phyloP scores from a whole-genome alignment of 2,797 vertebrate species.

The Lophura swinhoii region DNA sequence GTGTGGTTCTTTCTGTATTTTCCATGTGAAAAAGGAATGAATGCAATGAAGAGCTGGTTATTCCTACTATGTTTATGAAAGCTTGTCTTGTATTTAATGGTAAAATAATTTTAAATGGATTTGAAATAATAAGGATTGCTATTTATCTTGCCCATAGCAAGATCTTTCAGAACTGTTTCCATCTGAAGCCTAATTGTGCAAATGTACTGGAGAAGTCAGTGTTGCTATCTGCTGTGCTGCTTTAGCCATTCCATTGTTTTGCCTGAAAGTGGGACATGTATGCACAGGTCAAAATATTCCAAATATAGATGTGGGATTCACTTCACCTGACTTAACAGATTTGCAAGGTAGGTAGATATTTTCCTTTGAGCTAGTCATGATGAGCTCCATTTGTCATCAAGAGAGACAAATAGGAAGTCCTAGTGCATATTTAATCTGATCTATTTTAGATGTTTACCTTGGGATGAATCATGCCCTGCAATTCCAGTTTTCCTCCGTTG shows the following conservation, averaged over 20 bases:
- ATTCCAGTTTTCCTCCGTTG: not conserved
- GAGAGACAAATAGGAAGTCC: not conserved
- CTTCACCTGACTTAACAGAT: not conserved
- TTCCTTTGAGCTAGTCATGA: not conserved
- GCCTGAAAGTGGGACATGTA: not conserved
- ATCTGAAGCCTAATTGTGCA: not conserved
- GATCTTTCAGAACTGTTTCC: not conserved
- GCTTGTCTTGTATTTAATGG: not conserved
- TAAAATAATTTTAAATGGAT: not conserved
- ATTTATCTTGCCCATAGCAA: not conserved
- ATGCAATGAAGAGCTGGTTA: not conserved
- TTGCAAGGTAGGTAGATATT: not conserved
- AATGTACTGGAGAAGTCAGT: not conserved
- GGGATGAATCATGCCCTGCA: not conserved
- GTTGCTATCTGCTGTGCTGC: not conserved
- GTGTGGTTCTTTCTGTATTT: not conserved
- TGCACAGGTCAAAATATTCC: not conserved
- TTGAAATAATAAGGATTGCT: not conserved
- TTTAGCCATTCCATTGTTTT: slow-evolving; percentile 1
- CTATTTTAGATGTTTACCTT: not conserved
- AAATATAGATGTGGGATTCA: not conserved
- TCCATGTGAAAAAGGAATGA: not conserved
- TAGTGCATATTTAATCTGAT: not conserved
- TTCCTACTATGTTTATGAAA: not conserved
- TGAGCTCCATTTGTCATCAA: not conserved